Evolutionary conservation across 2,113 vertebrate genomes (phyloP), one percentile per base, ranked within the genome.

Genomic region (Grallaria varia): DNA sequence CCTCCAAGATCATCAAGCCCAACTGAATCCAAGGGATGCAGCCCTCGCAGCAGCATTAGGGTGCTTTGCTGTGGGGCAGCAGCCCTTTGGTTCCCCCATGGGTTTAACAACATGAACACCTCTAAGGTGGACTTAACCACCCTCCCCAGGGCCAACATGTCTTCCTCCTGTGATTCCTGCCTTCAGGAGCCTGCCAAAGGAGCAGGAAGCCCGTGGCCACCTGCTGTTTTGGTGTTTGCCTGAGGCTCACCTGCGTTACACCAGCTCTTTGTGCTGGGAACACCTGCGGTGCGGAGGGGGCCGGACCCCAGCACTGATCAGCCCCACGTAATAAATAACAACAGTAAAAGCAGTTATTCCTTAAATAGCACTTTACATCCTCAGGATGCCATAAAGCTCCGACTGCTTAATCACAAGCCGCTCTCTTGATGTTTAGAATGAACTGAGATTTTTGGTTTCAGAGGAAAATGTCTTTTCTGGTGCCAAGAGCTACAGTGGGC

Each of bases 401-500:
- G 9, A 14, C 91, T 80, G 89, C 92, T 96, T 94, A 72, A 97
- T 96, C 85, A 76, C 50, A 69, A 93, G 75, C 85, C 1, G 1
- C 37, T 90, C 39, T 82, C 95, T 92, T 67, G 37, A 71, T 74
- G 83, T 79, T 96, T 81, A 67, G 68, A 76, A 80, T 16, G 37
- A 89, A 53, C 74, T 63, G 93, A 62, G 83, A 91, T 69, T 94
- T 96, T 97, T 56, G 37, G 89, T 91, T 77, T 96, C 11, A 1
- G 83, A 96, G 91, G 76, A 92, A 86, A 95, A 76, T 23, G 62
- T 68, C 9, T 91, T 90, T 96, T 85, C 55, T 84, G 73, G 74
- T 91, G 95, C 96, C 95, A 95, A 96, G 75, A 96, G 79, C 89
- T 95, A 56, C 87, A 90, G 4, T 16, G 7, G 53, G 91, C 80